Percentiles rank a stretch among this genome's conserved stretches.
phyloP scores from a whole-genome alignment of 92 coral and sea anemone genomes.

The Actinostola sp. region DNA sequence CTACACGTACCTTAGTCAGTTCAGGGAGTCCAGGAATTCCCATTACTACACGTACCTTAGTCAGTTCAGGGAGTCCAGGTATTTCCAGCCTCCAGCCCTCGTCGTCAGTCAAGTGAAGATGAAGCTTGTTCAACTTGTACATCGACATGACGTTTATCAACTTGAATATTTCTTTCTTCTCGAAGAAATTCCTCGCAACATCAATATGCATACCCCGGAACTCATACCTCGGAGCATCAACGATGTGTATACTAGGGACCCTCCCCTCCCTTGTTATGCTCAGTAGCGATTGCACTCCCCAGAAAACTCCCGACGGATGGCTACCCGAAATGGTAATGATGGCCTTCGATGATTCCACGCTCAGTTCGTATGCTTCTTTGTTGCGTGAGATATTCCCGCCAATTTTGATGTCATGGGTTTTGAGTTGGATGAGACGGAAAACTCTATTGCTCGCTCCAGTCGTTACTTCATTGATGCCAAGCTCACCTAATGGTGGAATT shows the following conservation, averaged over 20 bases:
- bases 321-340: conserved; percentile 60
- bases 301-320: conserved; percentile 48
- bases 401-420: conserved; percentile 16
- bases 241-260: conserved; percentile 45
- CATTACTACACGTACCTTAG: conserved; percentile 44
- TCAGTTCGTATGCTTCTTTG: conserved; percentile 46
- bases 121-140: conserved; percentile 84
- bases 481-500: conserved; percentile 29
- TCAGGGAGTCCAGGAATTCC: too few relatives aligned
- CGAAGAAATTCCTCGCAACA: conserved; percentile 63
- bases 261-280: conserved; percentile 34
- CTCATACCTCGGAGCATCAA: conserved; percentile 67
- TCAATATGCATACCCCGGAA: conserved; percentile 80
- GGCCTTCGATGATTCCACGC: conserved; percentile 20
- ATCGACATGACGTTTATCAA: conserved; percentile 70
- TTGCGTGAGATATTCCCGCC: conserved; percentile 4
- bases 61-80: conserved; percentile 76
- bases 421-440: conserved; percentile 48
- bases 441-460: conserved; percentile 37
- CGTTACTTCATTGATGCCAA: conserved; percentile 50
- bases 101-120: conserved; percentile 80
- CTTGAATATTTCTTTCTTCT: conserved; percentile 52
- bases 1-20: too few relatives aligned
- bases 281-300: conserved; percentile 71
- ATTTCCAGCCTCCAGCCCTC: conserved; percentile 89